Evolutionary conservation across 2,888 invertebrate species (phyloP), one percentile per base, ranked within the genome.

Genomic region (Corbicula japonica): DNA sequence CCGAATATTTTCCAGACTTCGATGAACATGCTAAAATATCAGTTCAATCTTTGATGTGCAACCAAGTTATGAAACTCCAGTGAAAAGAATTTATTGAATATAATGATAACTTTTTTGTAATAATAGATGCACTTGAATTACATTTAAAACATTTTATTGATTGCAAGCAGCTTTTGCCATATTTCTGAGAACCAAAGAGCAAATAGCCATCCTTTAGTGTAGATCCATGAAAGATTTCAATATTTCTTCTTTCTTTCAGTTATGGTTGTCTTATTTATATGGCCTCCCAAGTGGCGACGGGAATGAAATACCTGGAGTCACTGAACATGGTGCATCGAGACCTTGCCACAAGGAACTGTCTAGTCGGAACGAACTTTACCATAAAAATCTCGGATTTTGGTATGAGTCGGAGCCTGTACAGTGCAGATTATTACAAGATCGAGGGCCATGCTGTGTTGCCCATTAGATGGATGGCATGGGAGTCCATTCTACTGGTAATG

Each of bases 391-490:
- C 93, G 4, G 93, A 93, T 85, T 93, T 93, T 84, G 93, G 93
- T 62, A 93, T 93, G 92, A 92, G 92, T 83, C 89, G 93, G 23
- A 91, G 91, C 71, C 86, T 92, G 48, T 93, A 93, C 88, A 91
- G 90, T 65, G 94, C 95, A 80, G 97, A 98, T 93, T 98, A 98
- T 93, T 97, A 97, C 94, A 96, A 96, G 91, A 96, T 97, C 35
- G 97, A 96, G 88, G 97, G 96, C 0, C 95, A 95, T 35, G 96
- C 96, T 87, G 95, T 96, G 65, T 94, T 98, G 87, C 98, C 98
- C 0, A 95, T 98, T 70, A 95, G 98, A 60, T 97, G 97, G 97
- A 97, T 97, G 95, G 96, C 97, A 1, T 97, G 97, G 97, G 97
- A 97, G 93, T 96, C 96, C 1, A 95, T 97, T 74, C 95, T 97